A percentile compares a stretch with the other conserved stretches of the same genome.
Evolutionary conservation across 2,888 invertebrate genomes (phyloP).

Genomic region (Lamproptera curius): DNA sequence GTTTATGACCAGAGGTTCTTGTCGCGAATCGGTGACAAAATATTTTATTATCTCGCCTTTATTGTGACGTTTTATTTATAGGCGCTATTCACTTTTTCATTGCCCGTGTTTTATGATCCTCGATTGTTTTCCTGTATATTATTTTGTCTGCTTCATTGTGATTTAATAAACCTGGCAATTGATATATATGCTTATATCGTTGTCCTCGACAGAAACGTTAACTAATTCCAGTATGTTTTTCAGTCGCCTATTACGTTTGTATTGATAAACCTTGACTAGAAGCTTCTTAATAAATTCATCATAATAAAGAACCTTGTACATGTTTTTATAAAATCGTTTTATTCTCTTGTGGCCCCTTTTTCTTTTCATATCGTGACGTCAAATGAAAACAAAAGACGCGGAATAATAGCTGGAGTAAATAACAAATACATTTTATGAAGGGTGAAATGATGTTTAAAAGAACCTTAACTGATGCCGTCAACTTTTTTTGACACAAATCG

Average conservation of each 20-base stretch:
- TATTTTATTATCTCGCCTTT: not conserved
- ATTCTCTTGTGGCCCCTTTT: not conserved
- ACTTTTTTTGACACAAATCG: conserved; percentile 33
- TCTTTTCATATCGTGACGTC: not conserved
- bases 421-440: not conserved
- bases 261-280: too few relatives aligned
- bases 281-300: too few relatives aligned
- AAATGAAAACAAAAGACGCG: not conserved
- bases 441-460: conserved; percentile 8
- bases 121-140: not conserved
- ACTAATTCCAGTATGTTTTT: too few relatives aligned
- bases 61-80: conserved; percentile 4
- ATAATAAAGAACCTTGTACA: too few relatives aligned
- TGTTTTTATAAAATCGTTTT: not conserved
- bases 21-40: conserved; percentile 7
- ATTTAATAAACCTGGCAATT: too few relatives aligned
- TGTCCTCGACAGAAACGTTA: too few relatives aligned
- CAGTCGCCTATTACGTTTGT: too few relatives aligned
- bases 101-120: not conserved
- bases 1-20: conserved; percentile 3
- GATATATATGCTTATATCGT: too few relatives aligned
- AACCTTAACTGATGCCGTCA: conserved; percentile 11
- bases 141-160: too few relatives aligned
- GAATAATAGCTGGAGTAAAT: not conserved
- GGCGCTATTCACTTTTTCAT: not conserved